A percentile compares a stretch with the other conserved stretches of the same genome.
Conservation (phyloP, 2,888 invertebrate genomes). For the Epinotia nisella region DNA sequence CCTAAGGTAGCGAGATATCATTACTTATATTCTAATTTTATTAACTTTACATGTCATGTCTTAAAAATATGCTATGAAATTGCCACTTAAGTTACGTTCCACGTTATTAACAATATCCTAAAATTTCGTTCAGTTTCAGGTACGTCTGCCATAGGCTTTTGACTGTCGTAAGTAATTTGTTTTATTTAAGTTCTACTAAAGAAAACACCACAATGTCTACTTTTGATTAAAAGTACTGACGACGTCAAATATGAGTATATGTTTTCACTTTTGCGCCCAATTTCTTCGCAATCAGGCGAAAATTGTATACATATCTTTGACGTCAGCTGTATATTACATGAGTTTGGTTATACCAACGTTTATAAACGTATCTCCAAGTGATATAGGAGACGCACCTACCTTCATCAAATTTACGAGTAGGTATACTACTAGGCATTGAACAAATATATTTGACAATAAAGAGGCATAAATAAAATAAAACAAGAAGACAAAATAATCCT, state of each 20-base stretch:
- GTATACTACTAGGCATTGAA: neutral
- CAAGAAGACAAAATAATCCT: neutral
- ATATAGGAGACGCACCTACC: neutral
- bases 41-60: conserved; percentile 41
- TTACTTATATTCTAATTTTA: conserved; percentile 22
- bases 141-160: conserved; percentile 18
- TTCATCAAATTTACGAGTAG: neutral
- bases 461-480: neutral
- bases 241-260: no score
- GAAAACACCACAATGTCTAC: no score
- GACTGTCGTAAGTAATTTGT: neutral
- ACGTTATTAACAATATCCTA: conserved; percentile 1
- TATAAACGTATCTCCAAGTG: neutral
- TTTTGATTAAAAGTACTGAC: no score
- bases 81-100: conserved; percentile 20
- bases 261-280: no score
- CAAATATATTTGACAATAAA: neutral
- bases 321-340: neutral
- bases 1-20: conserved; percentile 26
- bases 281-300: no score
- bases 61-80: neutral
- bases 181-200: conserved; percentile 2
- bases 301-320: no score
- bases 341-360: neutral
- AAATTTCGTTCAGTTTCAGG: conserved; percentile 24